A percentile compares a stretch with the other conserved stretches of the same genome.
Conservation (phyloP, 2,113 vertebrate genomes). For the Serranochromis macrocephalus region DNA sequence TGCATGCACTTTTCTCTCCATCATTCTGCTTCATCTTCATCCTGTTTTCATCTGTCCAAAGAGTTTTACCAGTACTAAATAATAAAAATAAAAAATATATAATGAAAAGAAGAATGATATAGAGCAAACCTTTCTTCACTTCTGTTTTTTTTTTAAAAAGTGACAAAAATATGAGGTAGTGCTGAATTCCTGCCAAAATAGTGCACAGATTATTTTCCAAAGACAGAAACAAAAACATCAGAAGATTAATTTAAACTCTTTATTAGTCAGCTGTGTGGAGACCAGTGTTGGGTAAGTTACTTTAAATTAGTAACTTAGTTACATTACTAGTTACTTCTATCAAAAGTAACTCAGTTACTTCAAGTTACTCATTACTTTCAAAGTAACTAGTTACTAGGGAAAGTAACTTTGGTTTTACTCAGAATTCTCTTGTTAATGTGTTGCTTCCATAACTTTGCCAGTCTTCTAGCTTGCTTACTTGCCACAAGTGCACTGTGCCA, state of each 20-base stretch:
- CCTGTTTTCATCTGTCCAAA: neutral
- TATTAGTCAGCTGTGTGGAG: neutral
- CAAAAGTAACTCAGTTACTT: neutral
- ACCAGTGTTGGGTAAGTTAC: neutral
- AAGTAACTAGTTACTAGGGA: neutral
- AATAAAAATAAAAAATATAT: neutral
- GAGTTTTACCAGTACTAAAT: neutral
- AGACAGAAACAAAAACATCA: neutral
- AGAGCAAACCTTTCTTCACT: neutral
- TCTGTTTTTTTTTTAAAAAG: neutral
- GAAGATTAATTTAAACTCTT: neutral
- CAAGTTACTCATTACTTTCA: neutral
- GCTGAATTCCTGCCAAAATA: neutral
- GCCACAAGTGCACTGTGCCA: neutral
- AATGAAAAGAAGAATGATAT: neutral
- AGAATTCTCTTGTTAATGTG: neutral
- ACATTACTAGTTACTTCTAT: neutral
- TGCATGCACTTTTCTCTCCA: neutral
- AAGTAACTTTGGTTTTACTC: neutral
- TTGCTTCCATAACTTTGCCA: rapidly evolving
- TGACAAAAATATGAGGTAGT: neutral
- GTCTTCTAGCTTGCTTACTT: neutral
- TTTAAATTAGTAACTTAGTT: neutral
- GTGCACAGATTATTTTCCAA: neutral
- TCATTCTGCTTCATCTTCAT: neutral